Evolutionary conservation across 2,113 vertebrate species (phyloP).

Genomic region (Myanophis thanlyinensis): DNA sequence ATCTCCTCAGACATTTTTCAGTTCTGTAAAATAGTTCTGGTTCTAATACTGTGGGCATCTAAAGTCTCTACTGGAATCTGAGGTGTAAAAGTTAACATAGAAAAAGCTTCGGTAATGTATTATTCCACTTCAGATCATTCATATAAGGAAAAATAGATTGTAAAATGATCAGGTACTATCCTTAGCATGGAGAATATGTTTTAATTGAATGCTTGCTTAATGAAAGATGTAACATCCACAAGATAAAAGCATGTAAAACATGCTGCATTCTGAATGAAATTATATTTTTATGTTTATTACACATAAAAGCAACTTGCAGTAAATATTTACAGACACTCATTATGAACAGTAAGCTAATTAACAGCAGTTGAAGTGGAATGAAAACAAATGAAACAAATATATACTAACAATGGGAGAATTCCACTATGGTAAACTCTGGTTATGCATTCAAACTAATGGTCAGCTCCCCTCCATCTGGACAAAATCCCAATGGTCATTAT

Average conservation of each 20-base stretch:
- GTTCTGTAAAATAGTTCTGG: not conserved
- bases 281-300: not conserved
- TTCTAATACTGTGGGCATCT: not conserved
- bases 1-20: not conserved
- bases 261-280: not conserved
- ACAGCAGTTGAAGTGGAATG: slow-evolving; percentile 22
- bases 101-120: not conserved
- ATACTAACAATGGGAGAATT: not conserved
- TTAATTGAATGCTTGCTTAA: not conserved
- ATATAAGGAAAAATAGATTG: not conserved
- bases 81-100: not conserved
- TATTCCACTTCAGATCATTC: not conserved
- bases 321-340: slow-evolving; percentile 15
- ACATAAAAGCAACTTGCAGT: not conserved
- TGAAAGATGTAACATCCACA: not conserved
- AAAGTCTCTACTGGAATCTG: not conserved
- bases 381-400: slow-evolving; percentile 19
- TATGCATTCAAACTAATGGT: not conserved
- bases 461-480: not conserved
- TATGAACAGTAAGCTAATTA: slow-evolving; percentile 20
- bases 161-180: not conserved
- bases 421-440: not conserved
- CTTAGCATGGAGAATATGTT: not conserved
- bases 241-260: not conserved
- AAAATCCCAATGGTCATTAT: not conserved